Evolutionary conservation across 2,888 invertebrate genomes (phyloP), one percentile per base, ranked within the genome.

Genomic region (Cephonodes hylas): DNA sequence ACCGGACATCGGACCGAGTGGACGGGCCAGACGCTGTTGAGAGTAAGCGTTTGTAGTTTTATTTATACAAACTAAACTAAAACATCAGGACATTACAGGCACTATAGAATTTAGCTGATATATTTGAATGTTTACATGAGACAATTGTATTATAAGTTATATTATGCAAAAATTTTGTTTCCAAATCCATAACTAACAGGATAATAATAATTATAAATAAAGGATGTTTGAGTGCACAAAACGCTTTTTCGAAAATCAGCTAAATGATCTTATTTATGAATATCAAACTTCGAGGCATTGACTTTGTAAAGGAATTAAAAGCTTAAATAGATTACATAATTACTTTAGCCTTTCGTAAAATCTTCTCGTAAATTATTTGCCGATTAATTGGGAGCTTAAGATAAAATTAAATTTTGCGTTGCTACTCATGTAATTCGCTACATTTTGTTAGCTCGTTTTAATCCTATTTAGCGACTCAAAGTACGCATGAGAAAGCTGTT

Each of bases 271-370:
- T 66, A 69, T 75, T 79, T 73, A 59, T 59, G 71, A 77, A 77
- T 76, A 70, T 74, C 71, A 71, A 79, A 77, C 73, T 77, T 75
- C 45, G 64, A 71, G 74, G 74, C 73, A 72, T 73, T 69, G 76
- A 74, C 74, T 78, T 75, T 75, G 73, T 69, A 68, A 73, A 68
- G 63, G 69, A 71, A 75, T 78, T 78, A 76, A 76, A 73, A 72
- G 74, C 75, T 74, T 74, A 72, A 74, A 42, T 60, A 42, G 53
- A 74, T 79, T 75, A 76, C 72, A 73, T 75, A 77, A 77, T 77
- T 79, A 75, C 71, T 72, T 73, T 67, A 72, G 73, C 72, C 74
- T 79, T 74, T 72, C 64, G 67, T 65, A 74, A 73, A 71, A 76
- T 75, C 70, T 70, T 67, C 69, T 61, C 63, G 63, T 64, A 73